phyloP scores from a whole-genome alignment of 2,113 vertebrate genomes.

The Anseranas semipalmata region DNA sequence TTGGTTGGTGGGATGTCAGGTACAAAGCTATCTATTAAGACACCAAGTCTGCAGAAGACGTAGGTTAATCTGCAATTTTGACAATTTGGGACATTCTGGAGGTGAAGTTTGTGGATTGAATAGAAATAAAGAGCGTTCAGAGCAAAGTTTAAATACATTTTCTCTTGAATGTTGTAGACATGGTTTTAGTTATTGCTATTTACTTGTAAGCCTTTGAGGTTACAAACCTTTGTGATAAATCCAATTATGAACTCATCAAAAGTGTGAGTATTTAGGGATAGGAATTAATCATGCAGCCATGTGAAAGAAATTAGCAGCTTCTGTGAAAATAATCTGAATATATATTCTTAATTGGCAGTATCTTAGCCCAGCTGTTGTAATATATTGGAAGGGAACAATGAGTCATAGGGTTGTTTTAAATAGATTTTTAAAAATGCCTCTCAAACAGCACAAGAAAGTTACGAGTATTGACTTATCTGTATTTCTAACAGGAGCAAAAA shows the following conservation, averaged over 20 bases:
- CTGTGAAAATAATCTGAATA: conserved; percentile 45
- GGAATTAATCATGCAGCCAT: conserved; percentile 32
- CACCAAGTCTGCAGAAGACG: neutral
- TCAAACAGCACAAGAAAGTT: neutral
- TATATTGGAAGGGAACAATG: neutral
- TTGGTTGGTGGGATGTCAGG: neutral
- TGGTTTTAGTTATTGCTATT: conserved; percentile 17
- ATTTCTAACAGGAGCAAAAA: neutral
- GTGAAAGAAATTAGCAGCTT: conserved; percentile 68
- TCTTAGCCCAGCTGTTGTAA: neutral
- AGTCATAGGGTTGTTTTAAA: neutral
- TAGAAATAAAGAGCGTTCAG: neutral
- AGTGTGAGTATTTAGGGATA: conserved; percentile 42
- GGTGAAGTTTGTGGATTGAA: neutral
- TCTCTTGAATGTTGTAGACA: neutral
- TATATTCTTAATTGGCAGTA: conserved; percentile 3
- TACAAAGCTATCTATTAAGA: neutral
- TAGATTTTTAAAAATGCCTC: neutral
- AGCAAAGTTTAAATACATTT: neutral
- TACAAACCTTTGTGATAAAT: conserved; percentile 55
- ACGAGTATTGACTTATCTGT: neutral
- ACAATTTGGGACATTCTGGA: neutral
- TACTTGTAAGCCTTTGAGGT: neutral
- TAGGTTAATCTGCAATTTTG: neutral
- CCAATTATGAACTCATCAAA: conserved; percentile 54